Base-by-base conservation (phyloP, 2,888 invertebrate species). In the Sphinx pinastri region DNA sequence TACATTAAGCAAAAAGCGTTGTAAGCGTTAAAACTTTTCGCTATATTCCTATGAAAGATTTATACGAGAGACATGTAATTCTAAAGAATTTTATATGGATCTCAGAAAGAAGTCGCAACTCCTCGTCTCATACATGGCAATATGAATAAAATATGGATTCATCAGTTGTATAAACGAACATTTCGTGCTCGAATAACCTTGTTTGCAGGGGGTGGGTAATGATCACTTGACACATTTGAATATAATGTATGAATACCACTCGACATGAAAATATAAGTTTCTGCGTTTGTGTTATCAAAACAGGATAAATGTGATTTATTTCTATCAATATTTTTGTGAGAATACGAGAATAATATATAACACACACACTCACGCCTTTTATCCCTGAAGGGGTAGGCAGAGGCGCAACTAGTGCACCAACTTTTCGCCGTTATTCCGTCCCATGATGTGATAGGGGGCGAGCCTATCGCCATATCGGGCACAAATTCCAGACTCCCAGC, bases 131-230 rank as follows among this genome's bases (percentile, higher is more conserved):
- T 85, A 85, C 82, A 83, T 76, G 81, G 84, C 80, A 82, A 82
- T 86, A 90, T 91, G 91, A 91, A 92, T 92, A 92, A 91, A 89
- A 91, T 90, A 91, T 90, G 87, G 84, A 86, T 87, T 91, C 88
- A 90, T 91, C 90, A 91, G 89, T 86, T 84, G 85, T 87, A 87
- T 88, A 88, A 89, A 89, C 88, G 87, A 85, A 88, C 81, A 85
- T 84, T 85, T 82, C 79, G 79, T 83, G 82, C 82, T 82, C 79
- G 82, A 83, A 84, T 86, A 86, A 85, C 79, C 78, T 79, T 81
- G 79, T 83, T 84, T 82, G 78, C 78, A 79, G 77, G 77, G 79
- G 76, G 77, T 80, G 78, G 79, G 80, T 83, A 86, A 86, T 84
- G 82, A 84, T 83, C 84, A 83, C 80, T 82, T 80, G 78, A 79